Percentiles rank a stretch among this genome's conserved stretches.
Evolutionary conservation across 2,113 vertebrate genomes (phyloP).

Genomic region (Pygoscelis adeliae): DNA sequence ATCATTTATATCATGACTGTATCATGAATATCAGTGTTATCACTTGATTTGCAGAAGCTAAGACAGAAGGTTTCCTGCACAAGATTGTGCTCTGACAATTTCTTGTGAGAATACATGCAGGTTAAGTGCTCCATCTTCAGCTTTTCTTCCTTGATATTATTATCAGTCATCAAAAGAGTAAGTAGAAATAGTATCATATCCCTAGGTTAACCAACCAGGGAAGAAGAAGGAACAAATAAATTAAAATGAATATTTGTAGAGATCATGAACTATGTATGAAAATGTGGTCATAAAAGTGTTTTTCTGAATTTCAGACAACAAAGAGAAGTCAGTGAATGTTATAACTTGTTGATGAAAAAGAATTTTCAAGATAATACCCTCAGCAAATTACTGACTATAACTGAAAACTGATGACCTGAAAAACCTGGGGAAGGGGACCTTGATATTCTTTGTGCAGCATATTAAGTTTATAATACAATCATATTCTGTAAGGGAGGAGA

Average conservation of each 20-base stretch:
- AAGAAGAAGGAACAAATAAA: neutral
- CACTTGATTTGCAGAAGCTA: neutral
- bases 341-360: neutral
- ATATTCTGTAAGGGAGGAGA: neutral
- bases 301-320: neutral
- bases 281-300: neutral
- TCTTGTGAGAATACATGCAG: neutral
- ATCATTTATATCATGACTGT: neutral
- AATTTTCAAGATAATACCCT: neutral
- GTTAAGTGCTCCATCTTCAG: neutral
- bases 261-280: neutral
- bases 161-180: neutral
- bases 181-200: neutral
- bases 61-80: neutral
- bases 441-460: neutral
- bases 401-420: neutral
- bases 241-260: neutral
- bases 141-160: neutral
- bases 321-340: neutral
- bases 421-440: neutral
- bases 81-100: neutral
- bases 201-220: neutral
- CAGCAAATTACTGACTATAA: neutral
- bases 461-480: neutral
- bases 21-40: neutral